phyloP scores from a whole-genome alignment of 2,888 invertebrate species.

The Arge pagana region DNA sequence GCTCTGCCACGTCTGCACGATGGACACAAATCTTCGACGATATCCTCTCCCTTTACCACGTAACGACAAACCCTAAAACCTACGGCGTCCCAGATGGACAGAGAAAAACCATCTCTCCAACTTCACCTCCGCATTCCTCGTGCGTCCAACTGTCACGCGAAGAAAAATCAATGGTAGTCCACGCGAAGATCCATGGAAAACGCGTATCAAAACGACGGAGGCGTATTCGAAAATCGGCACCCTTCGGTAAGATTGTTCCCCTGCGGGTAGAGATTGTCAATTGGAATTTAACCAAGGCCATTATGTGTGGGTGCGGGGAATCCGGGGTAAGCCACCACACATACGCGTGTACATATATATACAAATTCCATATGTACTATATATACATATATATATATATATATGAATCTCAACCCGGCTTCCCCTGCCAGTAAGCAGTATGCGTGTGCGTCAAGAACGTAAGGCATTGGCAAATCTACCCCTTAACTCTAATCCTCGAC shows the following conservation, averaged over 20 bases:
- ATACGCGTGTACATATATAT: not conserved
- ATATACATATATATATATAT: constrained; percentile 7
- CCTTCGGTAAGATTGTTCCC: constrained; percentile 21
- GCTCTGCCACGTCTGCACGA: constrained; percentile 1
- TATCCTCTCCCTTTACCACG: not conserved
- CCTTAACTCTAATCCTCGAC: constrained; percentile 11
- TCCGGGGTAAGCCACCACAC: no score
- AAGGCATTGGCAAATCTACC: no score
- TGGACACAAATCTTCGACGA: constrained; percentile 15
- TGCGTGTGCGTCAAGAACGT: no score
- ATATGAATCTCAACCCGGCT: no score
- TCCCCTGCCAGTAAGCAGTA: no score
- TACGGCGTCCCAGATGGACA: constrained; percentile 14
- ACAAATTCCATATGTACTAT: not conserved
- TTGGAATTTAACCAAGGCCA: constrained; percentile 19
- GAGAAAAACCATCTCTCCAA: constrained; percentile 14
- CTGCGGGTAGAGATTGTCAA: constrained; percentile 17
- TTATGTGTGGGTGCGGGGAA: no score
- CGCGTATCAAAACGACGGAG: constrained; percentile 1
- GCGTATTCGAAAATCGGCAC: constrained; percentile 9
- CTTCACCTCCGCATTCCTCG: constrained; percentile 11
- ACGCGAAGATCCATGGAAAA: not conserved
- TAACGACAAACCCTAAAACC: constrained; percentile 5
- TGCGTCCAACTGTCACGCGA: not conserved
- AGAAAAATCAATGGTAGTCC: constrained; percentile 2